Evolutionary conservation across 2,797 vertebrate genomes (phyloP).

Genomic region (Microctenopoma stevenorrisi): DNA sequence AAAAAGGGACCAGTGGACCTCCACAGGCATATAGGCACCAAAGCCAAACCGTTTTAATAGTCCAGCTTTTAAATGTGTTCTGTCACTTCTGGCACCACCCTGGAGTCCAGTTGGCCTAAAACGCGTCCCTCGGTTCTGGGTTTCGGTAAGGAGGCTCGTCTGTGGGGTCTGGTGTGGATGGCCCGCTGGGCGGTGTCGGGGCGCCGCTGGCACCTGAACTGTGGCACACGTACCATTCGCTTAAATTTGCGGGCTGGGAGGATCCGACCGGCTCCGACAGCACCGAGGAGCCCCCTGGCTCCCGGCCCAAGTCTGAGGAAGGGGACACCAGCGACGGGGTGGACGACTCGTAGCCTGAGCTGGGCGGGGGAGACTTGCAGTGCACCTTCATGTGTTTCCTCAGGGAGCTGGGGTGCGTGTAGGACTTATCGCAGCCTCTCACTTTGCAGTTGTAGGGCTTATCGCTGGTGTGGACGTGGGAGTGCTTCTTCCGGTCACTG

Average conservation of each 20-base stretch:
- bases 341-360: slow-evolving; percentile 95
- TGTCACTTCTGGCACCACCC: slow-evolving; percentile 14
- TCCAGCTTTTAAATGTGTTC: slow-evolving; percentile 40
- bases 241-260: slow-evolving; percentile 91
- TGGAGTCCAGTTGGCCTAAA: slow-evolving; percentile 63
- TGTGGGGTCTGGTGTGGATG: slow-evolving; percentile 82
- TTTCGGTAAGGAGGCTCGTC: slow-evolving; percentile 81
- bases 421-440: slow-evolving; percentile 98
- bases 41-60: slow-evolving; percentile 59
- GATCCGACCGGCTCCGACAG: slow-evolving; percentile 86
- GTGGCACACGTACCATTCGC: slow-evolving; percentile 98
- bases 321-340: slow-evolving; percentile 93
- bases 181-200: slow-evolving; percentile 82
- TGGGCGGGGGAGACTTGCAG: slow-evolving; percentile 96
- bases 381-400: slow-evolving; percentile 99
- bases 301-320: slow-evolving; percentile 92
- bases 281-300: slow-evolving; percentile 81
- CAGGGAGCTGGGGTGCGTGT: slow-evolving; percentile 98
- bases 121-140: slow-evolving; percentile 80
- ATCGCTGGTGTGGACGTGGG: slow-evolving; percentile 98
- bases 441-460: slow-evolving; percentile 99
- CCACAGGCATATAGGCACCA: slow-evolving; percentile 61
- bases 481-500: slow-evolving; percentile 99
- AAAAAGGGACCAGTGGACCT: slow-evolving; percentile 43
- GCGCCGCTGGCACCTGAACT: slow-evolving; percentile 86